phyloP scores from a whole-genome alignment of 2,797 vertebrate genomes.

The Buphagus erythrorhynchus region DNA sequence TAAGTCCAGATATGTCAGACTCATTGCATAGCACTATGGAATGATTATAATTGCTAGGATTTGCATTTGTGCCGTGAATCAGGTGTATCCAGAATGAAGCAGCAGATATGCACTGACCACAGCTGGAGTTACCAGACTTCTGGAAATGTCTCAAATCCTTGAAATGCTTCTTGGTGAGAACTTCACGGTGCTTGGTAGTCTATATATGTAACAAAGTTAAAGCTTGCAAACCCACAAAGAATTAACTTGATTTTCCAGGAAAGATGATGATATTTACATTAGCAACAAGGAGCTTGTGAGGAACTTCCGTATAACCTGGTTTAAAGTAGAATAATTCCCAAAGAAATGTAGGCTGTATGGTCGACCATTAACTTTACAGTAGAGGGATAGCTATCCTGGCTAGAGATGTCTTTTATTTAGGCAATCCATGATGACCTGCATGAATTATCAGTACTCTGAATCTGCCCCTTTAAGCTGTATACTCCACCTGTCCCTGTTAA shows the following conservation, averaged over 20 bases:
- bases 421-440: neutral
- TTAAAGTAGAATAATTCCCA: neutral
- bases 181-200: neutral
- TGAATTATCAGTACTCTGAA: neutral
- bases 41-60: neutral
- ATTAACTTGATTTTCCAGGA: neutral
- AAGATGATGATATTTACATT: neutral
- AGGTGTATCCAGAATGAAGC: neutral
- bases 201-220: neutral
- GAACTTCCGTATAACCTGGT: neutral
- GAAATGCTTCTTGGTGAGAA: neutral
- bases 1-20: neutral
- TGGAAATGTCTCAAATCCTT: neutral
- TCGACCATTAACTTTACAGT: accelerated
- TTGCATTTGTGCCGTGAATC: neutral
- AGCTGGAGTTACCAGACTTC: neutral
- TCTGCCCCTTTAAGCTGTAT: neutral
- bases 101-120: neutral
- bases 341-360: neutral
- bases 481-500: neutral
- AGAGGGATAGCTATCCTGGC: neutral
- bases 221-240: neutral
- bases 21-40: neutral
- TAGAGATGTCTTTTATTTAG: neutral
- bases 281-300: neutral